These are phyloP conservation scores for Bruchidius siliquastri DNA, from an alignment of 2,888 invertebrate species.

Conservation along the genomic window DNA sequence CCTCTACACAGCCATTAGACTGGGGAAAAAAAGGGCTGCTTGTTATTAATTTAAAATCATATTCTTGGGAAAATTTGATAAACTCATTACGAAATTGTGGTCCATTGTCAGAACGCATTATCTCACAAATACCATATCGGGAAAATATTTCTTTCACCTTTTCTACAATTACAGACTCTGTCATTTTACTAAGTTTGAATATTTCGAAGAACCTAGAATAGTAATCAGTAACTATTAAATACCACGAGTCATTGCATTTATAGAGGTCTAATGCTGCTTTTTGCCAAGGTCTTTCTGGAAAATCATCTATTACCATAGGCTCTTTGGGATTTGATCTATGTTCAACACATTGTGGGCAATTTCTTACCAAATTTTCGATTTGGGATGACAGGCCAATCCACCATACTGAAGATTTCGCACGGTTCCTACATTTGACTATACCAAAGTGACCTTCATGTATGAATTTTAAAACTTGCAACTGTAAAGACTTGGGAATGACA, in stretches of 20 bases:
- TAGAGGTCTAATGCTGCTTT: conserved; percentile 17
- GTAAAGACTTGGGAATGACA: conserved; percentile 1
- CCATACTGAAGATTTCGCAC: conserved; percentile 19
- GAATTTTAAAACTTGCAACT: not conserved
- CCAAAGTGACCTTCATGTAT: conserved; percentile 6
- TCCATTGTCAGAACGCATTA: conserved; percentile 26
- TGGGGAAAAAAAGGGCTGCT: conserved; percentile 18
- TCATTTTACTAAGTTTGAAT: conserved; percentile 11
- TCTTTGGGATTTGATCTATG: conserved; percentile 15
- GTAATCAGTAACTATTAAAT: conserved; percentile 18
- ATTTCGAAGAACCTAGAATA: conserved; percentile 22
- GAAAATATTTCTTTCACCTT: conserved; percentile 24
- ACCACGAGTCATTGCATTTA: conserved; percentile 9
- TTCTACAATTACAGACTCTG: conserved; percentile 13
- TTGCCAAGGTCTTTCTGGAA: conserved; percentile 21
- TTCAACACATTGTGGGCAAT: conserved; percentile 19
- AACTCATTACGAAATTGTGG: conserved; percentile 25
- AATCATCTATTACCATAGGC: conserved; percentile 12
- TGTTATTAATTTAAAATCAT: conserved; percentile 13
- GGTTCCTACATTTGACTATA: conserved; percentile 17
- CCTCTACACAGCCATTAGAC: conserved; percentile 14
- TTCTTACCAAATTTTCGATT: conserved; percentile 20
- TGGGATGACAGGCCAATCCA: conserved; percentile 19
- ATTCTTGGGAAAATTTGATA: conserved; percentile 12
- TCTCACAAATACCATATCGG: conserved; percentile 25